A percentile compares a stretch with the other conserved stretches of the same genome.
These are phyloP conservation scores for Alcedo quadribrachys DNA, from an alignment of 2,797 vertebrate genomes.

Conservation along the genomic window DNA sequence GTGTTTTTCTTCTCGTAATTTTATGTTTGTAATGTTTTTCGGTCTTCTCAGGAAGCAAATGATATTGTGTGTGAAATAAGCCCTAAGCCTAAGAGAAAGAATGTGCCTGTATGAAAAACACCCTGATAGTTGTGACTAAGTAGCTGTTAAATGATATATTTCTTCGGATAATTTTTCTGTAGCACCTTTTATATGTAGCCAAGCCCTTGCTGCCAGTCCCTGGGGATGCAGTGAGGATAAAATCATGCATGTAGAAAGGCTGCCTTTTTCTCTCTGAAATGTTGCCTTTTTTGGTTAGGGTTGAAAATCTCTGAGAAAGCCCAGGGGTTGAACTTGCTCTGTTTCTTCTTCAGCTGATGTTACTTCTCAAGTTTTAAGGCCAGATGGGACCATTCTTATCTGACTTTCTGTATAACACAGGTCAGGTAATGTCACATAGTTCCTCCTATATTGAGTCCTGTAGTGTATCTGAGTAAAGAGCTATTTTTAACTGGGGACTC, in stretches of 20 bases:
- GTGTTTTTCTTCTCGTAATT: not conserved
- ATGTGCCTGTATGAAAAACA: not conserved
- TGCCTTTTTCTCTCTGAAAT: conserved; percentile 55
- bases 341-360: conserved; percentile 70
- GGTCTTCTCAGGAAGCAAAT: not conserved
- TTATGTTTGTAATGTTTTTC: not conserved
- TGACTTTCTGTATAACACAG: conserved; percentile 66
- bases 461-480: conserved; percentile 42
- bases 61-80: not conserved
- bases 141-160: conserved; percentile 3
- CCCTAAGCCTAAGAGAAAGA: not conserved
- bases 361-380: conserved; percentile 63
- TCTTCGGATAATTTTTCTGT: conserved; percentile 15
- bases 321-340: conserved; percentile 63
- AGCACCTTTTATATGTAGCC: conserved; percentile 10
- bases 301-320: conserved; percentile 61
- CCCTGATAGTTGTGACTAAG: not conserved
- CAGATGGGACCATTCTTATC: conserved; percentile 65
- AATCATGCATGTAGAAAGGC: conserved; percentile 41
- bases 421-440: conserved; percentile 64
- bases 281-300: conserved; percentile 62
- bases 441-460: conserved; percentile 58
- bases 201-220: conserved; percentile 12
- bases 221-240: conserved; percentile 14
- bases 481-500: conserved; percentile 46